Conservation (phyloP, 2,113 vertebrate genomes). For the Ophthalmolycus amberensis region DNA sequence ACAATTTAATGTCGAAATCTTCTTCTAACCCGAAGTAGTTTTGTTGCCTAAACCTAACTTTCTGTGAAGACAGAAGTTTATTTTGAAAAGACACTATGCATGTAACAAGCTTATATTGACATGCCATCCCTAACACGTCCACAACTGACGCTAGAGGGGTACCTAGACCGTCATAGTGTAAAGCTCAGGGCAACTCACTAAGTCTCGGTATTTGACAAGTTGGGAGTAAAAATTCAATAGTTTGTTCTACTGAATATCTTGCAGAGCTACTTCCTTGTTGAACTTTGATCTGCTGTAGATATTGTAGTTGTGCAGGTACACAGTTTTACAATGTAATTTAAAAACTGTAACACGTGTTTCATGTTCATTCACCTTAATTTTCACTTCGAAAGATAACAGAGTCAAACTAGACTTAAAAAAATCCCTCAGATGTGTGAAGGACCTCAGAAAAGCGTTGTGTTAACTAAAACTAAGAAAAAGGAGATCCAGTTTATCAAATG, state of each 20-base stretch:
- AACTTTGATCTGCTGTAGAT: background rate
- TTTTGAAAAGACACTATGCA: too few species aligned
- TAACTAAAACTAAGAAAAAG: background rate
- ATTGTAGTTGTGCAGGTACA: background rate
- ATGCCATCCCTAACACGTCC: too few species aligned
- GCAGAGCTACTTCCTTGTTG: constrained; percentile 1
- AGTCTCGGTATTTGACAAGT: background rate
- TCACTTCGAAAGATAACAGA: background rate
- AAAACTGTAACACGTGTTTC: background rate
- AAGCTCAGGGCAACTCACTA: background rate
- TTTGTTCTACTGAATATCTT: background rate
- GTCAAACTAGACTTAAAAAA: background rate
- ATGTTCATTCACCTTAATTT: constrained; percentile 1
- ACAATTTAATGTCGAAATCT: background rate
- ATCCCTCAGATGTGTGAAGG: background rate
- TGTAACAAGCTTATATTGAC: too few species aligned
- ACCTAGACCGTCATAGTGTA: background rate
- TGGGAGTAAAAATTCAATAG: background rate
- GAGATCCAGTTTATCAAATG: background rate
- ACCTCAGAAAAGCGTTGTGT: background rate
- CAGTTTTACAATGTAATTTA: constrained; percentile 12
- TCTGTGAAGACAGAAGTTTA: background rate
- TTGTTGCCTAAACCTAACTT: background rate
- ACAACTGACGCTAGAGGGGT: too few species aligned
- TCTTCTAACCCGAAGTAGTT: background rate